Percentiles rank a stretch among this genome's conserved stretches.
Evolutionary conservation across 1,140 invertebrate genomes (phyloP).

Genomic region (Drosophila trapezifrons): DNA sequence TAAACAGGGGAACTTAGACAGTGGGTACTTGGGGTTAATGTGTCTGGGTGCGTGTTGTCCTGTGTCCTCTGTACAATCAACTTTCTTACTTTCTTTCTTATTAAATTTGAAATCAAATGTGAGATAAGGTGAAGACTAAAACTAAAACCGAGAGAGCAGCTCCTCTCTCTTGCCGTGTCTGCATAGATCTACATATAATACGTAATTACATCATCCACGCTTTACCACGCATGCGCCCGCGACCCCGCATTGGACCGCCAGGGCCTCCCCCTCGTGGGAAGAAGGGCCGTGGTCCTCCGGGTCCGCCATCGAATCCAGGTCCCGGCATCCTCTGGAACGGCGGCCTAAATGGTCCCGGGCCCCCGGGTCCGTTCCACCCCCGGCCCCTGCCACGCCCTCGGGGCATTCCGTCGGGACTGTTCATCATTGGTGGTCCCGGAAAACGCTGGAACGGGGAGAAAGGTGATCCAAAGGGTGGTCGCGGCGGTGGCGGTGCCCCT

Average conservation of each 20-base stretch:
- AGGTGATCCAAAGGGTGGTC: constrained; percentile 56
- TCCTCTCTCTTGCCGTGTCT: constrained; percentile 24
- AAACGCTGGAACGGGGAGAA: constrained; percentile 64
- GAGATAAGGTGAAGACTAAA: constrained; percentile 61
- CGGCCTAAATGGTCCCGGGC: constrained; percentile 60
- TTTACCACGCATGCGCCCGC: constrained; percentile 79
- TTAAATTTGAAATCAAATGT: constrained; percentile 49
- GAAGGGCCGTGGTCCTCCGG: constrained; percentile 45
- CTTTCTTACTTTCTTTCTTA: constrained; percentile 24
- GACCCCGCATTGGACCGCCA: constrained; percentile 63
- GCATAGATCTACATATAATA: constrained; percentile 52
- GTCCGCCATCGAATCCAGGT: constrained; percentile 58
- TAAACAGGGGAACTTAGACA: not conserved
- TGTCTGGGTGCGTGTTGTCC: constrained; percentile 7
- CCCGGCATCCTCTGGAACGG: constrained; percentile 68
- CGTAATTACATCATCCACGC: constrained; percentile 80
- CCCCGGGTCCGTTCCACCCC: constrained; percentile 49
- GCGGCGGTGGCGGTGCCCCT: constrained; percentile 61
- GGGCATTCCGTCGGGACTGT: constrained; percentile 62
- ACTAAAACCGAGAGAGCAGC: constrained; percentile 38
- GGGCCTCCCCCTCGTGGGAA: constrained; percentile 45
- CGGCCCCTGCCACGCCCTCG: constrained; percentile 64
- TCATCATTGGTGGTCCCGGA: constrained; percentile 28
- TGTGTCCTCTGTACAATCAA: constrained; percentile 28
- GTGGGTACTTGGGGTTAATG: constrained; percentile 13